Conservation (phyloP, 2,888 invertebrate genomes). For the Amphipoea oculea region DNA sequence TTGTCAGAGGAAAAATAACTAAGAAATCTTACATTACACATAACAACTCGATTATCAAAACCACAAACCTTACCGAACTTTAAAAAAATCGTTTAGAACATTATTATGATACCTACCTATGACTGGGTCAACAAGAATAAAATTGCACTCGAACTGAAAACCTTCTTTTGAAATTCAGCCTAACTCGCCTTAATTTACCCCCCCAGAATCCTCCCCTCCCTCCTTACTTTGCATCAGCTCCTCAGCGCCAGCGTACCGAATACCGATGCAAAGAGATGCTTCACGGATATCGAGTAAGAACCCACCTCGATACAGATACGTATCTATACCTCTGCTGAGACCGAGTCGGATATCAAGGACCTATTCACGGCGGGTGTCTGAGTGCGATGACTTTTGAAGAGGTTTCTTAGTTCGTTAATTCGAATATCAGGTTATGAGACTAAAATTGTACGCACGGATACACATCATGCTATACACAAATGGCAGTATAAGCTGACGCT, state of each 20-base stretch:
- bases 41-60: neutral
- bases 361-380: slow-evolving; percentile 27
- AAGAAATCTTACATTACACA: neutral
- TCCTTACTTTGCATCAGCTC: slow-evolving; percentile 33
- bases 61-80: neutral
- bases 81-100: neutral
- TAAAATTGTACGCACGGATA: neutral
- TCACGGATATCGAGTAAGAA: slow-evolving; percentile 36
- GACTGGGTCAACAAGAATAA: neutral
- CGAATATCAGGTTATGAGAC: neutral
- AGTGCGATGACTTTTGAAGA: slow-evolving; percentile 19
- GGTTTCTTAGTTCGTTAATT: neutral
- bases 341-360: slow-evolving; percentile 13
- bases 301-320: slow-evolving; percentile 21
- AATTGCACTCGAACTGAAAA: neutral
- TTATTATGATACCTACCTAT: neutral
- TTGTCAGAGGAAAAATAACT: neutral
- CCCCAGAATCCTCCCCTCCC: neutral
- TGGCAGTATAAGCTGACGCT: neutral
- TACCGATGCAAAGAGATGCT: slow-evolving; percentile 41
- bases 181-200: neutral
- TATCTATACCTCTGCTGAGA: slow-evolving; percentile 4
- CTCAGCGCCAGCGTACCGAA: neutral
- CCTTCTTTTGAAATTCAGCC: neutral
- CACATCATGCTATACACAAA: neutral